A percentile compares a stretch with the other conserved stretches of the same genome.
Conservation (phyloP, 1,140 invertebrate species). For the Calliphora vicina region DNA sequence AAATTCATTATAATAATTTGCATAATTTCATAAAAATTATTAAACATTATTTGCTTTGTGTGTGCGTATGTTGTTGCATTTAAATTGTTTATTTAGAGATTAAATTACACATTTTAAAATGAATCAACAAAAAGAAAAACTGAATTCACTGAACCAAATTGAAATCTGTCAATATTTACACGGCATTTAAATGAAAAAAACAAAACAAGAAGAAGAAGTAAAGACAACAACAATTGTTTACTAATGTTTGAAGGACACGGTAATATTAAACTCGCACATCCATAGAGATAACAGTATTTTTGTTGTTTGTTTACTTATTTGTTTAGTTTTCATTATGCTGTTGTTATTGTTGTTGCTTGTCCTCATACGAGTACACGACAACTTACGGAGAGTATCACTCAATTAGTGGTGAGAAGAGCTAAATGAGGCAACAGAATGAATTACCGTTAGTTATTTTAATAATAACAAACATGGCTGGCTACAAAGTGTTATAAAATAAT, state of each 20-base stretch:
- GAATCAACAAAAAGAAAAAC: background rate
- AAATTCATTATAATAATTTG: background rate
- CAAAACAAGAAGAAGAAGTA: too few relatives aligned
- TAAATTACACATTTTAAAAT: background rate
- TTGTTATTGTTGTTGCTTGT: background rate
- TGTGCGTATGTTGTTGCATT: background rate
- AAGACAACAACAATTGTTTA: too few relatives aligned
- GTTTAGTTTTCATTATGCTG: background rate
- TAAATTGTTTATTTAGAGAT: background rate
- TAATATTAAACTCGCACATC: too few relatives aligned
- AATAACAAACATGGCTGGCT: too few relatives aligned
- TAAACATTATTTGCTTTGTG: background rate
- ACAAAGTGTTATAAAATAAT: too few relatives aligned
- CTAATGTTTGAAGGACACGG: background rate
- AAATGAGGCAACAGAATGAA: background rate
- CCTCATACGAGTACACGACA: background rate
- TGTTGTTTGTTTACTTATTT: too few relatives aligned
- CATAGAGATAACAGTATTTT: too few relatives aligned
- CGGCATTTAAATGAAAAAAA: background rate
- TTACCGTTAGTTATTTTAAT: background rate
- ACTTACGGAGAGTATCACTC: background rate
- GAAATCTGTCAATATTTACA: background rate
- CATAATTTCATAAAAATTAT: slow-evolving; percentile 11
- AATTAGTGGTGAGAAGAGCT: background rate
- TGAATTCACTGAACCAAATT: background rate